Percentiles rank a stretch among this genome's conserved stretches.
These are phyloP conservation scores for Pseudomyrmex gracilis DNA, from an alignment of 1,140 invertebrate species.

Conservation along the genomic window DNA sequence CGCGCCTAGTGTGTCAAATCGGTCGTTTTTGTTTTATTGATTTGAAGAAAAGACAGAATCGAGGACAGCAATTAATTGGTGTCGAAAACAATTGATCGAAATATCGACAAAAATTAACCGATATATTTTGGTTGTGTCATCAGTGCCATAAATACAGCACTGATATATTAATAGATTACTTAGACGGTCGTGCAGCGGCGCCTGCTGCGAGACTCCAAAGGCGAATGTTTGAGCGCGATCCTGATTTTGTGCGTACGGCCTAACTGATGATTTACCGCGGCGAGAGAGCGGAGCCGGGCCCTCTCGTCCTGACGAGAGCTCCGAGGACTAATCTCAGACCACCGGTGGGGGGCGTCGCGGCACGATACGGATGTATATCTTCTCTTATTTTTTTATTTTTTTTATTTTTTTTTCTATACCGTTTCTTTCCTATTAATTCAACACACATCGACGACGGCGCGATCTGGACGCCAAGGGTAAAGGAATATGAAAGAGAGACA, in stretches of 20 bases:
- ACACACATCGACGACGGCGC: conserved; percentile 50
- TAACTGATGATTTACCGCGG: conserved; percentile 78
- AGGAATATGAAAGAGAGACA: conserved; percentile 61
- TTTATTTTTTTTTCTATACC: conserved; percentile 45
- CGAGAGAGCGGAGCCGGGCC: conserved; percentile 41
- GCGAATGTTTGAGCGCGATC: conserved; percentile 79
- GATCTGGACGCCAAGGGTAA: conserved; percentile 60
- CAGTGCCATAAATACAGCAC: too few relatives aligned
- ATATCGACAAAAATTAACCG: too few relatives aligned
- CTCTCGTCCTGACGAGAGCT: conserved; percentile 57
- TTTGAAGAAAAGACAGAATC: too few relatives aligned
- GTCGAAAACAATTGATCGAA: too few relatives aligned
- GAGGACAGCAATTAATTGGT: too few relatives aligned
- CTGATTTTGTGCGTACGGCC: conserved; percentile 77
- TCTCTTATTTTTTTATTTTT: conserved; percentile 46
- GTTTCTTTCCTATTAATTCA: conserved; percentile 75
- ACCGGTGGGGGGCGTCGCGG: conserved; percentile 75
- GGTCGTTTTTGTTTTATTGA: too few relatives aligned
- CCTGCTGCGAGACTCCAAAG: conserved; percentile 81
- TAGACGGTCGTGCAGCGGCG: conserved; percentile 58
- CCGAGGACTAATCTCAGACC: conserved; percentile 71
- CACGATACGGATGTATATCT: conserved; percentile 73
- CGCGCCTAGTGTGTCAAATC: too few relatives aligned
- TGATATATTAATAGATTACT: too few relatives aligned
- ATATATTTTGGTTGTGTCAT: too few relatives aligned